A percentile compares a stretch with the other conserved stretches of the same genome.
phyloP scores from a whole-genome alignment of 2,797 vertebrate genomes.

The Poeciliopsis turneri region DNA sequence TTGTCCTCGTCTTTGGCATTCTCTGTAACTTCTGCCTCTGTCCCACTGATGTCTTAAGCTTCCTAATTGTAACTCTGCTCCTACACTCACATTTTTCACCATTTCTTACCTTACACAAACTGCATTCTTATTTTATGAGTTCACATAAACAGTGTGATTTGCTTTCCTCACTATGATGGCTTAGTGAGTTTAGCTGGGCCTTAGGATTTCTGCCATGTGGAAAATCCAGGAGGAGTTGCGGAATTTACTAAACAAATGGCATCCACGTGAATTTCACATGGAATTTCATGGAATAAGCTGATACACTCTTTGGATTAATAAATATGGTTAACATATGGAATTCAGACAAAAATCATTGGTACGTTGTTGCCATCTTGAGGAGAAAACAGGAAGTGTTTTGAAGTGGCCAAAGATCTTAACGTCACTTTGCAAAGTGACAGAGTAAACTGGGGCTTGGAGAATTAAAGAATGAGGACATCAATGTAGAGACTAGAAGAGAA shows the following conservation, averaged over 20 bases:
- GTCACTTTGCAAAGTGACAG: no score
- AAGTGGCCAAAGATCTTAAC: background rate
- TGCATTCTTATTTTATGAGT: background rate
- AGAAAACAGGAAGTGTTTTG: background rate
- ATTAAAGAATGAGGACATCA: no score
- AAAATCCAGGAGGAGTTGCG: no score
- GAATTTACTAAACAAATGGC: no score
- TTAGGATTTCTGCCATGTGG: no score
- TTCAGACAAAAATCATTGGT: background rate
- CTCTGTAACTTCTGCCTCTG: slow-evolving; percentile 59
- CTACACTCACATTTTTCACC: slow-evolving; percentile 17
- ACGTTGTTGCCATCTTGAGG: background rate
- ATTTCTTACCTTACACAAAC: background rate
- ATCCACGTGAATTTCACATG: no score
- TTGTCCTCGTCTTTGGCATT: slow-evolving; percentile 41
- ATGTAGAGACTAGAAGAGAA: no score
- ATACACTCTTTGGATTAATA: no score
- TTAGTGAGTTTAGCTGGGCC: background rate
- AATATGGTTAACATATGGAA: no score
- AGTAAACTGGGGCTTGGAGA: no score
- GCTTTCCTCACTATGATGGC: slow-evolving; percentile 52
- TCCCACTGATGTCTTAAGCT: slow-evolving; percentile 33
- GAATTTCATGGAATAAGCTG: no score
- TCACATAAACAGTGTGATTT: slow-evolving; percentile 20
- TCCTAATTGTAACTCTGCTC: slow-evolving; percentile 32